Evolutionary conservation across 2,888 invertebrate species (phyloP), one percentile per base, ranked within the genome.

Genomic region (Dasysyrphus albostriatus): DNA sequence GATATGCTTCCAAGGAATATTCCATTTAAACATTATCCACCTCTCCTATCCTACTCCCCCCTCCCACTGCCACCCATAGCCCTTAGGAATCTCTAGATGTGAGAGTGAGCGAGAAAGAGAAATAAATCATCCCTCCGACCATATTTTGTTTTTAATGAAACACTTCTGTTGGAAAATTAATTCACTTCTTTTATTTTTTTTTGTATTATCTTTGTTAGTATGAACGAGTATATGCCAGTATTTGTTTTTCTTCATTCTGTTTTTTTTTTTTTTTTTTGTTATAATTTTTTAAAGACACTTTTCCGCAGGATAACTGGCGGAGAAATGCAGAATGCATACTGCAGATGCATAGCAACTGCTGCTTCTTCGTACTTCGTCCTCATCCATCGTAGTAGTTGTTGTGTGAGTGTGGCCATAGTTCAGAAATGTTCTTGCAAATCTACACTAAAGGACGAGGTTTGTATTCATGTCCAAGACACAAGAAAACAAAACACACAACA

Each of bases 81-180:
- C 29, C 54, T 32, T 54, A 1, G 7, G n/a, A 54, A 54, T 54
- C 29, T 29, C 54, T 29, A 54, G 29, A 29, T 42, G 14, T 42
- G 7, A 61, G 14, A 19, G 6, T 39, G 37, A 61, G 8, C 37
- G 29, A 8, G 42, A 39, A 58, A 58, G 51, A 59, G 83, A 84
- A 72, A 77, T 59, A 81, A 75, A 70, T 78, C 83, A 79, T 75
- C 73, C 29, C 39, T 65, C 63, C 78, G 59, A 79, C 74, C 83
- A 72, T 79, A 83, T 83, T 87, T 79, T 87, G 74, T 65, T 87
- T 82, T 87, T 83, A 87, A 78, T 83, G 78, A 87, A 87, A 87
- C 83, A 74, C 87, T 87, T 87, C 87, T 87, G 83, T 72, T 87
- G 87, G 87, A 87, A 87, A 83, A 76, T 77, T 82, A 70, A 82